Base-by-base conservation (phyloP, 2,113 vertebrate genomes). In the Burhinus oedicnemus region DNA sequence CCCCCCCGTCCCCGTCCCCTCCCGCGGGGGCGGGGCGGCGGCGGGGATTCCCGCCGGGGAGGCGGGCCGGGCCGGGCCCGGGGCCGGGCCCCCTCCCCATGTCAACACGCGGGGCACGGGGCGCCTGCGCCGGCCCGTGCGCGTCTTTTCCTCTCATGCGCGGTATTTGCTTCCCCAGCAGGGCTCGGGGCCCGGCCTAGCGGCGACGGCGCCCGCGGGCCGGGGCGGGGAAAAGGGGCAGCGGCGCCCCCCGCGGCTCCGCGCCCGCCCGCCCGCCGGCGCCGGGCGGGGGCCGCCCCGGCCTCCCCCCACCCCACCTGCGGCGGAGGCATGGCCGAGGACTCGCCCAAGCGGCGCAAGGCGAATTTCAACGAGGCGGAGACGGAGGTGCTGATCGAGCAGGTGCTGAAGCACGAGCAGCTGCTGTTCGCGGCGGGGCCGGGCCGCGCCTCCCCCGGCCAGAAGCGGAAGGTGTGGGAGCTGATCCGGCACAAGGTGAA, bases 321-420 rank as follows among this genome's bases (percentile, higher is more conserved):
- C 45, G 62, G 55, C 76, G 54, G 91, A 81, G 95, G 62, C 60
- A 90, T 93, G 83, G 85, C 86, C 64, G 97, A 97, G 47, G 97
- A 97, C 79, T 97, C 97, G 36, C 97, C 97, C 2, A 97, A 97
- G 79, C 87, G 97, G 83, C 97, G 97, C 95, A 97, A 97, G 62
- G 97, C 97, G 52, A 97, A 97, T 75, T 97, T 97, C 87, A 97
- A 97, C 81, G 97, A 97, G 89, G 97, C 96, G 74, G 97, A 97
- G 97, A 97, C 97, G 27, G 96, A 96, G 95, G 96, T 97, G 95
- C 93, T 97, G 93, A 94, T 97, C 70, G 97, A 97, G 91, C 97
- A 97, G 96, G 96, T 97, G 97, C 91, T 97, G 93, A 95, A 94
- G 47, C 96, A 97, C 94, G 97, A 97, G 75, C 97, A 83, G 94